phyloP scores from a whole-genome alignment of 2,113 vertebrate genomes.

The Anas platyrhynchos region DNA sequence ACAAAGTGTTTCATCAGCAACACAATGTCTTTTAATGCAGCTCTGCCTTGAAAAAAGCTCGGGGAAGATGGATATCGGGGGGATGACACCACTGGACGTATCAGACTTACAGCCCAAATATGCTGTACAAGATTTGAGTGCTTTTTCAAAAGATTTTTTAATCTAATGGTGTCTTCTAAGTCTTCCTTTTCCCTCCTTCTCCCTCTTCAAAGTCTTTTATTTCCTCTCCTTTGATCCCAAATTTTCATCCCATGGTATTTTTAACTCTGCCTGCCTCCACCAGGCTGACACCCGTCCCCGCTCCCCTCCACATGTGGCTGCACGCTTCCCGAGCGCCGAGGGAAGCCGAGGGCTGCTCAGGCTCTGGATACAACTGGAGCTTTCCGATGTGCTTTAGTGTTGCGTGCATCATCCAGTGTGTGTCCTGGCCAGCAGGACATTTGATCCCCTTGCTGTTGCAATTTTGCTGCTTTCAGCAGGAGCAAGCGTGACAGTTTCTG shows the following conservation, averaged over 20 bases:
- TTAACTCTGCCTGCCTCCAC: conserved; percentile 43
- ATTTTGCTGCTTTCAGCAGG: background rate
- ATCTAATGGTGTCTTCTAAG: conserved; percentile 17
- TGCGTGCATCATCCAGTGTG: rapidly evolving
- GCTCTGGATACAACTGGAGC: background rate
- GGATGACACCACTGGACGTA: background rate
- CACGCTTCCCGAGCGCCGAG: background rate
- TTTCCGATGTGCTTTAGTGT: rapidly evolving
- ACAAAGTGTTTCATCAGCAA: conserved; percentile 60
- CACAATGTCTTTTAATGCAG: conserved; percentile 35
- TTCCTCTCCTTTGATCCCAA: conserved; percentile 64
- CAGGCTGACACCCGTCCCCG: background rate
- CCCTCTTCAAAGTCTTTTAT: conserved; percentile 56
- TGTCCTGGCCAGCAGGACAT: background rate
- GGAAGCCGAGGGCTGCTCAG: background rate
- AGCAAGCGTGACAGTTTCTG: rapidly evolving
- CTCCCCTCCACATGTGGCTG: conserved; percentile 37
- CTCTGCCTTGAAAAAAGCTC: background rate
- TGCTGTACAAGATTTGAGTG: background rate
- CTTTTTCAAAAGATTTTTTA: conserved; percentile 38
- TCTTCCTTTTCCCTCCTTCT: conserved; percentile 26
- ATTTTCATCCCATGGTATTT: conserved; percentile 38
- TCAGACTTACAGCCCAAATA: background rate
- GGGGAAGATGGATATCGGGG: background rate
- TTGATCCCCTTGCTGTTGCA: background rate